A percentile compares a stretch with the other conserved stretches of the same genome.
These are phyloP conservation scores for Notarius quadriscutis DNA, from an alignment of 2,113 vertebrate species.

Conservation along the genomic window DNA sequence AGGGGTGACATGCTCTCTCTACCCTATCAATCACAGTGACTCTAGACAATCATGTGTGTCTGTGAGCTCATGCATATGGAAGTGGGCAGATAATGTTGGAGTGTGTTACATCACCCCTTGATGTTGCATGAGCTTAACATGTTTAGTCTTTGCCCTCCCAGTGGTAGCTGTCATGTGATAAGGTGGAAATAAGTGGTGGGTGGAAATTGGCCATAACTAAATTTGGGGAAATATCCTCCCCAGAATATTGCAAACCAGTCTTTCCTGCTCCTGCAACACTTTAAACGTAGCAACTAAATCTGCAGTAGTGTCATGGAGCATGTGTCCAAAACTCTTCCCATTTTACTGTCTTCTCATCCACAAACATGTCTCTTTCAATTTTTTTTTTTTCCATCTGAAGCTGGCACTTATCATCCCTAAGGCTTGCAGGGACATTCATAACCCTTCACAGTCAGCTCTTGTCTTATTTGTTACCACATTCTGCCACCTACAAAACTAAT, in stretches of 20 bases:
- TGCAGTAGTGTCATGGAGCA: not conserved
- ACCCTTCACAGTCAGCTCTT: constrained; percentile 25
- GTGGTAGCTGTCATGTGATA: not conserved
- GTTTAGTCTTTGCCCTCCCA: not conserved
- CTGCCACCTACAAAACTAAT: constrained; percentile 17
- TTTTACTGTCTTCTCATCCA: not conserved
- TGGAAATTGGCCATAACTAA: not conserved
- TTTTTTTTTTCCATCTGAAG: not conserved
- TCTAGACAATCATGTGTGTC: not conserved
- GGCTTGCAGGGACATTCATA: constrained; percentile 10
- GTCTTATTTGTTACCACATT: constrained; percentile 28
- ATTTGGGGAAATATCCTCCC: not conserved
- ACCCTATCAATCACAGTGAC: not conserved
- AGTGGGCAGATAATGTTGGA: not conserved
- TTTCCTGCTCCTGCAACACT: not conserved
- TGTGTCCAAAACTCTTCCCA: not conserved
- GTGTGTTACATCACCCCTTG: not conserved
- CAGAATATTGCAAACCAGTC: not conserved
- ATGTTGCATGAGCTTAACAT: not conserved
- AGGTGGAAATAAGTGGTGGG: not conserved
- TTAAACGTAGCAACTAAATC: not conserved
- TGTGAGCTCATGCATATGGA: not conserved
- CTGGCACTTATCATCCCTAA: constrained; percentile 2
- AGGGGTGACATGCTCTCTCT: not conserved
- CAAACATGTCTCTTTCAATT: not conserved